Conservation (phyloP, 2,113 vertebrate genomes). For the Turdus rufiventris region DNA sequence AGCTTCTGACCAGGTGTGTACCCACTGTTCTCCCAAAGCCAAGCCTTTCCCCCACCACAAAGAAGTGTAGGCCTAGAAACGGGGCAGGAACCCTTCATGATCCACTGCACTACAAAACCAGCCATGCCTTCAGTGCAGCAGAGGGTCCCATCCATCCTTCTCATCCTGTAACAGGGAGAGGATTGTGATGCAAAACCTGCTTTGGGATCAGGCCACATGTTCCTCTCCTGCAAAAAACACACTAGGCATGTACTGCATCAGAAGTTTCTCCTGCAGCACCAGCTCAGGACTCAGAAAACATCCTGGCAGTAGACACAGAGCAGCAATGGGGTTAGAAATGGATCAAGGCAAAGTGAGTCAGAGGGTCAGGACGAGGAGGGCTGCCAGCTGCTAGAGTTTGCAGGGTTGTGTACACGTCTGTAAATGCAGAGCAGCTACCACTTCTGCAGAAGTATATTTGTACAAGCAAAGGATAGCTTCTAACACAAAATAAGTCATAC, state of each 20-base stretch:
- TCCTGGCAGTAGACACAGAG: background rate
- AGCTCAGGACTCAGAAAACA: background rate
- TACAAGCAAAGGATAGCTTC: background rate
- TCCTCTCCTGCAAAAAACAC: background rate
- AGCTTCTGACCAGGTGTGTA: background rate
- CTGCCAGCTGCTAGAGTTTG: background rate
- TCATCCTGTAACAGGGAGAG: background rate
- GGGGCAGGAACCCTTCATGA: background rate
- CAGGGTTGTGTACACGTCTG: background rate
- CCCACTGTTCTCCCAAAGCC: background rate
- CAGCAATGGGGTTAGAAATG: background rate
- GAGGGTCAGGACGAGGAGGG: background rate
- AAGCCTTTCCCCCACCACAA: background rate
- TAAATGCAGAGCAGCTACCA: background rate
- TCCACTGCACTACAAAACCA: background rate
- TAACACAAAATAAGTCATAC: slow-evolving; percentile 63
- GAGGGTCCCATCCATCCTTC: background rate
- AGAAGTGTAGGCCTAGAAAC: background rate
- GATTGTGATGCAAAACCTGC: background rate
- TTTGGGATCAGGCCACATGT: background rate
- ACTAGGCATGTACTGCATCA: accelerated
- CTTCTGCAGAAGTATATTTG: background rate
- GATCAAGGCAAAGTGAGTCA: background rate
- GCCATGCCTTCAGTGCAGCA: background rate
- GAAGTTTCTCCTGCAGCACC: background rate